Evolutionary conservation across 2,797 vertebrate species (phyloP).

Genomic region (Pachyuromys duprasi): DNA sequence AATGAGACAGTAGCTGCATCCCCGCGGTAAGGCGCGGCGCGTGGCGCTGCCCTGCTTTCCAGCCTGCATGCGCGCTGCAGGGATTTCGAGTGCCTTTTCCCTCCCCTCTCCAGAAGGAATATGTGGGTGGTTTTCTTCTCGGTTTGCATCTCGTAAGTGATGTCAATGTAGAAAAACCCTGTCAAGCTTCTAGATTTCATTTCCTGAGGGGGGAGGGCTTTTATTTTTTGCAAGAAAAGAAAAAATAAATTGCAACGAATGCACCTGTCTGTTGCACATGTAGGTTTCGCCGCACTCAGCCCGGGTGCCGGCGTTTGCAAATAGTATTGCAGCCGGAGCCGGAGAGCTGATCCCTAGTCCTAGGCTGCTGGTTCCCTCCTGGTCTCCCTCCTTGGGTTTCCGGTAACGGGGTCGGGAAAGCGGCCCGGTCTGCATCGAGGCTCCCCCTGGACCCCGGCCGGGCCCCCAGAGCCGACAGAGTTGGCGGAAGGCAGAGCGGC

Average conservation of each 20-base stretch:
- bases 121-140: constrained; percentile 71
- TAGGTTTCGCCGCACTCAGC: constrained; percentile 59
- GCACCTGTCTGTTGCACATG: constrained; percentile 82
- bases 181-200: constrained; percentile 55
- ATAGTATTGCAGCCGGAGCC: constrained; percentile 31
- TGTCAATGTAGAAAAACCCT: constrained; percentile 55
- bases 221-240: constrained; percentile 63
- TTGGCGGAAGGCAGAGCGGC: constrained; percentile 63
- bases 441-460: constrained; percentile 37
- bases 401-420: constrained; percentile 68
- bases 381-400: constrained; percentile 58
- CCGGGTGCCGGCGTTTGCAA: constrained; percentile 52
- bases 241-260: constrained; percentile 76
- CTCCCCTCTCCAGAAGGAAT: constrained; percentile 78
- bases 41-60: constrained; percentile 67
- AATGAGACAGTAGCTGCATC: constrained; percentile 79
- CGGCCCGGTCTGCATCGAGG: constrained; percentile 33
- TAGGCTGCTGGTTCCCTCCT: neutral
- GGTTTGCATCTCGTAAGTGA: constrained; percentile 78
- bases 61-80: constrained; percentile 74
- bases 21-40: constrained; percentile 77
- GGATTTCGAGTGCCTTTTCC: constrained; percentile 75
- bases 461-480: constrained; percentile 32
- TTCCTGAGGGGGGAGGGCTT: neutral
- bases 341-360: neutral